Evolutionary conservation across 2,797 vertebrate genomes (phyloP), one percentile per base, ranked within the genome.

Genomic region (Pseudocheirus occidentalis): DNA sequence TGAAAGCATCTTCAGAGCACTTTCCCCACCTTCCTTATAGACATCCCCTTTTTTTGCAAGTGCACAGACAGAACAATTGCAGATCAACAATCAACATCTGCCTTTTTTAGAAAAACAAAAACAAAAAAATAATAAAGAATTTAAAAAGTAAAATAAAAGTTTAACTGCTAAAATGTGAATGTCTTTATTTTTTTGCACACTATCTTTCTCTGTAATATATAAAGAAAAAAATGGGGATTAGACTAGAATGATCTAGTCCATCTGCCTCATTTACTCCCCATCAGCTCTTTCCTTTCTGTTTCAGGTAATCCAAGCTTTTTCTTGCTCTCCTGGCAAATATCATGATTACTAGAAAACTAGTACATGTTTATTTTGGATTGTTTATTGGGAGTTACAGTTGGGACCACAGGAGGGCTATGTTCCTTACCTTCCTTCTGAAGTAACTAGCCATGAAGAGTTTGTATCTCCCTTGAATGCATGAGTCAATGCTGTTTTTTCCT

Each of bases 81-180:
- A 98, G 98, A 98, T 98, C 98, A 98, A 98, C 98, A 98, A 98
- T 98, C 98, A 98, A 91, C 96, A 96, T 98, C 98, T 98, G 98
- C 98, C 98, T 98, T 99, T 99, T 99, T 97, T 99, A 99, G 98
- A 98, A 98, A 98, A 98, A 98, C 97, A 94, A 96, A 97, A 96
- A 55, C 56, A 97, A 95, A 90, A 40, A 97, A 98, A 98, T 97
- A 98, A 98, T 98, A 98, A 99, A 98, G 98, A 98, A 98, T 98
- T 98, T 98, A 98, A 99, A 98, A 98, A 98, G 97, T 98, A 98
- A 98, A 99, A 98, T 98, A 98, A 98, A 99, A 98, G 96, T 98
- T 98, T 98, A 98, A 99, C 97, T 98, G 98, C 98, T 99, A 98
- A 99, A 99, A 99, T 99, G 99, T 99, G 99, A 99, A 99, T 99